phyloP scores from a whole-genome alignment of 92 coral and sea anemone genomes.

The Porites evermanni region DNA sequence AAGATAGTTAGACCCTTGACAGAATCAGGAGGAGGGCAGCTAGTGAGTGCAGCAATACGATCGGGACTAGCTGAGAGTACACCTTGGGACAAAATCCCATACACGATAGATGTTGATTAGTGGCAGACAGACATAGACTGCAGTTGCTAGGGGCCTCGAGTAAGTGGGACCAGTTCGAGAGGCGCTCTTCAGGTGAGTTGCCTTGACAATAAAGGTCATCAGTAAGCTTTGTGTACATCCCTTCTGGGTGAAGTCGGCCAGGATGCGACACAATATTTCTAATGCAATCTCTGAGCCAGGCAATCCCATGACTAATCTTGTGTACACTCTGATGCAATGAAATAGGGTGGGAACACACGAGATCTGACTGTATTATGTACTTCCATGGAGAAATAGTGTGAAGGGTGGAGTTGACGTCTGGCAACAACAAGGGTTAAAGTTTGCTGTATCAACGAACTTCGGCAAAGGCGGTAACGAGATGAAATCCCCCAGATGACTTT shows the following conservation, averaged over 20 bases:
- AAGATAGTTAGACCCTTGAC: constrained; percentile 19
- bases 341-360: background rate
- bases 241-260: constrained; percentile 12
- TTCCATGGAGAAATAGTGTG: background rate
- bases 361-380: constrained; percentile 4
- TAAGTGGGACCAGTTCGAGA: constrained; percentile 27
- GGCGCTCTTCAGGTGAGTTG: constrained; percentile 20
- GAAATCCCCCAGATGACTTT: background rate
- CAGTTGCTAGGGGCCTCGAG: constrained; percentile 23
- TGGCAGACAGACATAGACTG: constrained; percentile 12
- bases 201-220: constrained; percentile 56
- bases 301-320: constrained; percentile 48
- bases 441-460: background rate
- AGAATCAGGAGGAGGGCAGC: constrained; percentile 39
- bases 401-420: background rate
- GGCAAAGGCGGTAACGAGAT: background rate
- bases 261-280: background rate
- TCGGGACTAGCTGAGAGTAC: constrained; percentile 33
- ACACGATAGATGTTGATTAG: constrained; percentile 40
- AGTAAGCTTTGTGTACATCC: constrained; percentile 54
- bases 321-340: constrained; percentile 33
- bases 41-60: constrained; percentile 34
- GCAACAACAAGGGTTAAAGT: constrained; percentile 1
- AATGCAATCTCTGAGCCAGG: constrained; percentile 1
- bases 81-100: constrained; percentile 48